A percentile compares a stretch with the other conserved stretches of the same genome.
Conservation (phyloP, 1,140 invertebrate genomes). For the Centruroides vittatus region DNA sequence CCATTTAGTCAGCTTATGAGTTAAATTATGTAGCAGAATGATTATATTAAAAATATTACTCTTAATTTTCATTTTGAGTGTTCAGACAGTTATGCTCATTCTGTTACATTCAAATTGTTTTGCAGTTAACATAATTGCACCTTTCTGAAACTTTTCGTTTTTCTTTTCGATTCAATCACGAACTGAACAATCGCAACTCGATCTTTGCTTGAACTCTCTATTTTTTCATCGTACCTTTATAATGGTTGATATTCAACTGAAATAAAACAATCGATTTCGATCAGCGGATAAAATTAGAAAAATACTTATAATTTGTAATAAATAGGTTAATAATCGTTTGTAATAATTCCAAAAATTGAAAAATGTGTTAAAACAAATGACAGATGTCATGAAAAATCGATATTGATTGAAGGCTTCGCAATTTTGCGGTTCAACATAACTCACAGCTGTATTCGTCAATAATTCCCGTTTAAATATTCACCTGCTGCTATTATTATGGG, state of each 20-base stretch:
- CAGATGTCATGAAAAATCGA: background rate
- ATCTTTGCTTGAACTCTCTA: background rate
- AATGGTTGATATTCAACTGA: slow-evolving; percentile 1
- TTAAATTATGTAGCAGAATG: too few species aligned
- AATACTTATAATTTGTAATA: background rate
- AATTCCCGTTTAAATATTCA: background rate
- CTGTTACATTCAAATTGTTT: too few species aligned
- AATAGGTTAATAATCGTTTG: background rate
- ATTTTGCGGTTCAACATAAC: background rate
- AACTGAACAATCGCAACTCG: background rate
- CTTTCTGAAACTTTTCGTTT: background rate
- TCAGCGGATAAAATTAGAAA: background rate
- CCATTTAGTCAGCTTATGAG: too few species aligned
- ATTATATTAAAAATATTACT: too few species aligned
- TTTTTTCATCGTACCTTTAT: background rate
- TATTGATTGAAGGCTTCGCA: background rate
- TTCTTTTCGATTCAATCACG: background rate
- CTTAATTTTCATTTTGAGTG: too few species aligned
- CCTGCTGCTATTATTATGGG: background rate
- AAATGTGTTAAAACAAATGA: background rate
- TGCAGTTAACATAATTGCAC: too few species aligned
- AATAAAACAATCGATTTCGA: background rate
- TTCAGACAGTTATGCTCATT: too few species aligned
- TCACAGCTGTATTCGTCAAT: background rate
- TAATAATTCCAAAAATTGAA: background rate